phyloP scores from a whole-genome alignment of 2,888 invertebrate species.

The Epinotia bilunana region DNA sequence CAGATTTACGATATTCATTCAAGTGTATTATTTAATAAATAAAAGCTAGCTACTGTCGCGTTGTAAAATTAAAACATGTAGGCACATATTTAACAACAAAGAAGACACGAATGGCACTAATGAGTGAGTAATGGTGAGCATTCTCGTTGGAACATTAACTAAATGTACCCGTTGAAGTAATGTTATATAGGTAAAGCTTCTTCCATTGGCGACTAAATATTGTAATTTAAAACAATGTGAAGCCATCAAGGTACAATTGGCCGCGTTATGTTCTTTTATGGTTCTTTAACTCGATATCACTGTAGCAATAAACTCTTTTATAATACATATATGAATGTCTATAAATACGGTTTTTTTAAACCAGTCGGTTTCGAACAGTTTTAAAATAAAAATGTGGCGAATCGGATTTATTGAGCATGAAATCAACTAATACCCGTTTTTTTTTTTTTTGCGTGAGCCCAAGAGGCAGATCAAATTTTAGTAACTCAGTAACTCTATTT shows the following conservation, averaged over 20 bases:
- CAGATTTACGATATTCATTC: background rate
- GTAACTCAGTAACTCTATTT: too few species aligned
- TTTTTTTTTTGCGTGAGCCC: too few species aligned
- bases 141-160: constrained; percentile 30
- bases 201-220: constrained; percentile 39
- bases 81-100: constrained; percentile 32
- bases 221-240: constrained; percentile 40
- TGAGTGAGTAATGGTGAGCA: constrained; percentile 30
- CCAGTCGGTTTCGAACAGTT: background rate
- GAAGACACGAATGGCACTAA: constrained; percentile 26
- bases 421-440: too few species aligned
- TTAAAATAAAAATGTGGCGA: background rate
- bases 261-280: constrained; percentile 12
- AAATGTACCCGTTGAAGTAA: constrained; percentile 32
- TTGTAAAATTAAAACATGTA: constrained; percentile 16
- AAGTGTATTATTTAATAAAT: background rate
- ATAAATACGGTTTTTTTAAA: background rate
- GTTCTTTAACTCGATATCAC: background rate
- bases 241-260: constrained; percentile 20
- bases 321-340: background rate
- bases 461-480: too few species aligned
- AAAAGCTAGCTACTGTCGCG: constrained; percentile 23
- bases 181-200: constrained; percentile 20
- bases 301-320: background rate
- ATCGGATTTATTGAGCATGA: too few species aligned